Evolutionary conservation across 2,113 vertebrate genomes (phyloP), one percentile per base, ranked within the genome.

Genomic region (Dasyurus viverrinus): DNA sequence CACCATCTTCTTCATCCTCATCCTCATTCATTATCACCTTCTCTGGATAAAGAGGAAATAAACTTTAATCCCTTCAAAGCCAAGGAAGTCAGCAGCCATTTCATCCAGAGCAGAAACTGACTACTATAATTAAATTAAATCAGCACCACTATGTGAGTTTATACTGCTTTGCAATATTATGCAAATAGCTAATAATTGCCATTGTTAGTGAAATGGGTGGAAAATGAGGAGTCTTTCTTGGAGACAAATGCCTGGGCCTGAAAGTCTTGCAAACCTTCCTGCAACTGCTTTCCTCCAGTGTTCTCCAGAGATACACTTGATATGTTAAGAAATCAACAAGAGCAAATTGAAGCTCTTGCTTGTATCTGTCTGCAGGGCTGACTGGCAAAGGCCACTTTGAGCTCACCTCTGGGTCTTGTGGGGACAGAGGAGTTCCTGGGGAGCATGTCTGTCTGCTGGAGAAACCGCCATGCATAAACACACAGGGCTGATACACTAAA

Each of bases 71-170:
- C 42, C 52, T 92, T n/a, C 48, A 23, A 36, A 94, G 11, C n/a
- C 68, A 23, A 90, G 91, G 91, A 95, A 30, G 57, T 91, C 24
- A 27, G 53, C 5, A 89, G 60, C 90, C 53, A 68, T 94, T 97
- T 94, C 89, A 96, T 93, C 24, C 92, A 76, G 92, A 94, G 76
- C 12, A 57, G 68, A 94, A 95, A 96, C 57, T n/a, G 90, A 92
- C 93, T n/a, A 76, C 95, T 53, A 91, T 93, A 36, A 9, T 92
- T 0, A 2, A 52, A 90, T 36, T 91, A 93, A 94, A 93, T 30
- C 90, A 89, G 52, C 0, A 53, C 3, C 52, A 16, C 1, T 19
- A 10, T 22, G 27, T 11, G 54, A 54, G 1, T 53, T 42, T 94
- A 91, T 5, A 36, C 6, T 84, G 11, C 91, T 12, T 27, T 19